Evolutionary conservation across 2,797 vertebrate genomes (phyloP).

Genomic region (Xyrichtys novacula): DNA sequence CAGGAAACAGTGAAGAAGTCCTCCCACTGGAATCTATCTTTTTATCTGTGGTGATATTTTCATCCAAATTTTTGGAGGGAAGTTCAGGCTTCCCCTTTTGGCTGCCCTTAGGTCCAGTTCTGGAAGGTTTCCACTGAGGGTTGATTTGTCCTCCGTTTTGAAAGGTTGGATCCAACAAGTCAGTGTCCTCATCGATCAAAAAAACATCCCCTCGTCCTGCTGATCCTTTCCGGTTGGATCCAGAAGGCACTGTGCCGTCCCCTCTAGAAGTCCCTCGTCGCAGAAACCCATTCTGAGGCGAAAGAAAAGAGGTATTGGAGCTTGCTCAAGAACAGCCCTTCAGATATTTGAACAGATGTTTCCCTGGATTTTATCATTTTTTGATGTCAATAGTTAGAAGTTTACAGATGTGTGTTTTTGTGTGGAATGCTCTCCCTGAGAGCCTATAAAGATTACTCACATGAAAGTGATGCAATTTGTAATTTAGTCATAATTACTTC

Average conservation of each 20-base stretch:
- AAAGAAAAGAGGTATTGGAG: slow-evolving; percentile 25
- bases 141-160: slow-evolving; percentile 58
- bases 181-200: slow-evolving; percentile 85
- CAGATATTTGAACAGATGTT: not conserved
- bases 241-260: slow-evolving; percentile 78
- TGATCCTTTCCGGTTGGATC: slow-evolving; percentile 68
- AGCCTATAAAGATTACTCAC: slow-evolving; percentile 2
- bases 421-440: not conserved
- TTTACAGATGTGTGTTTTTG: not conserved
- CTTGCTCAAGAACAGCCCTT: not conserved
- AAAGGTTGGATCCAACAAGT: slow-evolving; percentile 77
- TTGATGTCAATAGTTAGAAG: not conserved
- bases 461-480: slow-evolving; percentile 1
- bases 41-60: slow-evolving; percentile 88
- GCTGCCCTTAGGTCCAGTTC: not conserved
- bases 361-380: slow-evolving; percentile 19
- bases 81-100: slow-evolving; percentile 80
- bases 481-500: not conserved
- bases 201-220: slow-evolving; percentile 78
- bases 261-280: slow-evolving; percentile 70
- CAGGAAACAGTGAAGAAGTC: slow-evolving; percentile 44
- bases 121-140: slow-evolving; percentile 54
- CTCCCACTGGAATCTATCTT: slow-evolving; percentile 28
- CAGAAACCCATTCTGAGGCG: slow-evolving; percentile 57
- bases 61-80: slow-evolving; percentile 73